These are phyloP conservation scores for Sycophila sp. DNA, from an alignment of 1,140 invertebrate genomes.

Conservation along the genomic window DNA sequence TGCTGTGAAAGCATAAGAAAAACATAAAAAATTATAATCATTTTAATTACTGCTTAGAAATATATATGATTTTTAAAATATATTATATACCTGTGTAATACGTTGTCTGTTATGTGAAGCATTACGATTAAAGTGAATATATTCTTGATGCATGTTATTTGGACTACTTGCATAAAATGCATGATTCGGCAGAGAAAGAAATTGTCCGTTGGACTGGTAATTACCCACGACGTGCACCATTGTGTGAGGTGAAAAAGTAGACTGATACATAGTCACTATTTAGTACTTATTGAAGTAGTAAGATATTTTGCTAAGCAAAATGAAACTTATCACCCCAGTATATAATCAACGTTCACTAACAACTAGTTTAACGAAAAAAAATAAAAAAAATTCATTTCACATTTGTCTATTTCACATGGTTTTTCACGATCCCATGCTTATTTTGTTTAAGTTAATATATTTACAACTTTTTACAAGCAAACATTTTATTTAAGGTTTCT, in stretches of 20 bases:
- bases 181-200: conserved; percentile 50
- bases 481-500: too few species aligned
- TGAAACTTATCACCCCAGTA: conserved; percentile 5
- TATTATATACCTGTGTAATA: conserved; percentile 52
- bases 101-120: conserved; percentile 50
- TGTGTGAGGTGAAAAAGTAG: conserved; percentile 57
- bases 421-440: too few species aligned
- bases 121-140: conserved; percentile 49
- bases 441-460: too few species aligned
- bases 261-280: conserved; percentile 61
- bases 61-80: neutral
- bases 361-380: conserved; percentile 33
- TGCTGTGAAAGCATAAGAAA: conserved; percentile 47
- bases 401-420: too few species aligned
- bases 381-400: neutral
- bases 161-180: conserved; percentile 50
- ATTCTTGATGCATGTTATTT: conserved; percentile 52
- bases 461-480: too few species aligned
- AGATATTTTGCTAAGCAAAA: neutral
- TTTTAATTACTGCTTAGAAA: neutral
- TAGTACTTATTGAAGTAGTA: conserved; percentile 4
- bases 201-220: conserved; percentile 57
- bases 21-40: neutral
- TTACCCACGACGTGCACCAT: conserved; percentile 60
- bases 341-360: conserved; percentile 12